Conservation (phyloP, 2,888 invertebrate genomes). For the Unio delphinus region DNA sequence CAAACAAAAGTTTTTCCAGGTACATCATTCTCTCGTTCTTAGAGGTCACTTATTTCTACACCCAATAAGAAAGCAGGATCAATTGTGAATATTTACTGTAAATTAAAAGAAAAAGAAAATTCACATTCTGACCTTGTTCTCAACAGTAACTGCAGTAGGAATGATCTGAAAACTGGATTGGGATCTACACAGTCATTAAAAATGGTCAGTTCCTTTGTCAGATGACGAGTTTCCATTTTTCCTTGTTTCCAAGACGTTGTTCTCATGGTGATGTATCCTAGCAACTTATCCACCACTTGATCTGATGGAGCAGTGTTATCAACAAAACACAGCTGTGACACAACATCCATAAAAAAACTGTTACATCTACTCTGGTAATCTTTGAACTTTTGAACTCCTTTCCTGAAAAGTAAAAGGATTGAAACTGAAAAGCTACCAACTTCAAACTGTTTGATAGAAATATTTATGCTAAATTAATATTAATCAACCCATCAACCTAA, state of each 20-base stretch:
- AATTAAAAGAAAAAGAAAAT: neutral
- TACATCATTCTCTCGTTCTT: too few species aligned
- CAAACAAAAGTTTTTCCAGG: too few species aligned
- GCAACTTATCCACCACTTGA: conserved; percentile 16
- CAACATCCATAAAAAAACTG: conserved; percentile 17
- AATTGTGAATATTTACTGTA: too few species aligned
- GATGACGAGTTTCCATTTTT: conserved; percentile 6
- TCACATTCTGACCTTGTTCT: conserved; percentile 41
- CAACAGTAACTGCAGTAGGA: conserved; percentile 58
- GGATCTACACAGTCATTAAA: conserved; percentile 58
- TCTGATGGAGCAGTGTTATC: conserved; percentile 17
- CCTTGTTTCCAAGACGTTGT: neutral
- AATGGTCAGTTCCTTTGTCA: conserved; percentile 51
- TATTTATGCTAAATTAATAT: too few species aligned
- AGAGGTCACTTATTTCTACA: too few species aligned
- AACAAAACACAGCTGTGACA: conserved; percentile 27
- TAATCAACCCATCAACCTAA: too few species aligned
- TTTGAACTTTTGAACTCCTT: conserved; percentile 10
- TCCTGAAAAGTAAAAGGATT: conserved; percentile 3
- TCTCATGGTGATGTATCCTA: conserved; percentile 13
- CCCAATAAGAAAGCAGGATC: too few species aligned
- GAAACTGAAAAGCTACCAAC: neutral
- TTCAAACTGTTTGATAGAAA: too few species aligned
- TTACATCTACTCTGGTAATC: conserved; percentile 23
- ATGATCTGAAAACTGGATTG: conserved; percentile 60